Evolutionary conservation across 2,888 invertebrate species (phyloP).

Genomic region (Sinhomidia bicolor): DNA sequence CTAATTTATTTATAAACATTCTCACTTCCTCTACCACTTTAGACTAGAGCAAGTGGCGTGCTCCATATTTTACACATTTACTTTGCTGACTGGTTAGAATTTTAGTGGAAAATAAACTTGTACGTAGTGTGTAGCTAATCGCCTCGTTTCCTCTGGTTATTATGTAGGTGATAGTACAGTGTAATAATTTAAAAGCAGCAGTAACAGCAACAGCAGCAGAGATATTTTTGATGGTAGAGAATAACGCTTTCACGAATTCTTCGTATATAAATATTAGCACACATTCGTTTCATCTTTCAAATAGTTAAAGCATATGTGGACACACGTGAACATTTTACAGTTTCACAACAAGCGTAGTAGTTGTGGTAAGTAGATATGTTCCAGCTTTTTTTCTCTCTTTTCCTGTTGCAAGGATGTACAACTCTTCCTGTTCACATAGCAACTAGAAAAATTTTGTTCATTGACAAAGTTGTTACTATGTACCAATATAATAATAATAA

Average conservation of each 20-base stretch:
- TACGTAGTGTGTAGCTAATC: background rate
- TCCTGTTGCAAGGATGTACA: background rate
- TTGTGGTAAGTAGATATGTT: too few species aligned
- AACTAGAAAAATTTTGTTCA: background rate
- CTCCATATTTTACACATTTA: background rate
- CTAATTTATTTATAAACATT: constrained; percentile 10
- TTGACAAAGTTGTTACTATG: background rate
- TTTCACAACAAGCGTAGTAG: too few species aligned
- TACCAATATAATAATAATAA: too few species aligned
- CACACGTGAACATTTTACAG: background rate
- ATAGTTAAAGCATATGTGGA: background rate
- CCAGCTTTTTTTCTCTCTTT: background rate
- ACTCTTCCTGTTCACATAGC: background rate
- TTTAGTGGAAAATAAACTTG: background rate
- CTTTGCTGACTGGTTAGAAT: background rate
- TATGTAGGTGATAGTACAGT: too few species aligned
- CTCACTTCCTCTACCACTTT: background rate
- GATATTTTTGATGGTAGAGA: too few species aligned
- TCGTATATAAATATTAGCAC: background rate
- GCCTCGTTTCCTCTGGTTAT: too few species aligned
- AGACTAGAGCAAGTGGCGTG: background rate
- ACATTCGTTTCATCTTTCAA: background rate
- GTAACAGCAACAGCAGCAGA: too few species aligned
- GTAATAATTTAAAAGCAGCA: too few species aligned
- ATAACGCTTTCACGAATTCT: too few species aligned